Evolutionary conservation across 2,888 invertebrate genomes (phyloP).

Genomic region (Trissolcus brochymenae): DNA sequence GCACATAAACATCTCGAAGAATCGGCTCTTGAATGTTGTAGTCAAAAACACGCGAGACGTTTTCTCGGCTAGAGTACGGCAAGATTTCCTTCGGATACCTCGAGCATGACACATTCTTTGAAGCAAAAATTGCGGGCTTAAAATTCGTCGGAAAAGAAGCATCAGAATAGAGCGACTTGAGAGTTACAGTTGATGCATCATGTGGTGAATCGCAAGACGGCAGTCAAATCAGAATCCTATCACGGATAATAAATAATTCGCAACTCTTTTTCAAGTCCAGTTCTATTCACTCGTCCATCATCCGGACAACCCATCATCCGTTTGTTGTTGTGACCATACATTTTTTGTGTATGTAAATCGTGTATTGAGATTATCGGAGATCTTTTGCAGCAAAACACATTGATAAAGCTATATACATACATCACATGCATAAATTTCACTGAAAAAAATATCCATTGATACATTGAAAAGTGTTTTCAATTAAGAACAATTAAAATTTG

Average conservation of each 20-base stretch:
- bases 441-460: too few relatives aligned
- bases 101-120: slow-evolving; percentile 45
- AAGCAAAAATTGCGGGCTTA: slow-evolving; percentile 33
- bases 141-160: slow-evolving; percentile 36
- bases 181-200: slow-evolving; percentile 65
- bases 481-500: too few relatives aligned
- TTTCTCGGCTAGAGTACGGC: slow-evolving; percentile 39
- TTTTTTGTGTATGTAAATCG: too few relatives aligned
- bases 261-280: slow-evolving; percentile 52
- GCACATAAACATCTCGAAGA: slow-evolving; percentile 43
- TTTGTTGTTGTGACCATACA: slow-evolving; percentile 37
- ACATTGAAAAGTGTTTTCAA: too few relatives aligned
- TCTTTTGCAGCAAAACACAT: too few relatives aligned
- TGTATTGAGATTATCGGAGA: too few relatives aligned
- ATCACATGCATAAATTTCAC: too few relatives aligned
- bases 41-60: slow-evolving; percentile 49
- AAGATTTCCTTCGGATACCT: slow-evolving; percentile 44
- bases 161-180: slow-evolving; percentile 25
- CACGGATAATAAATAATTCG: slow-evolving; percentile 72
- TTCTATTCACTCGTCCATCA: slow-evolving; percentile 54
- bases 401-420: too few relatives aligned
- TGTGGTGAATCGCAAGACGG: slow-evolving; percentile 63
- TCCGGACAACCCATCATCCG: slow-evolving; percentile 50
- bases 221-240: slow-evolving; percentile 69
- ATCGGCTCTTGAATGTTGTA: slow-evolving; percentile 44